These are phyloP conservation scores for Ectemnius cavifrons DNA, from an alignment of 2,888 invertebrate species.

Conservation along the genomic window DNA sequence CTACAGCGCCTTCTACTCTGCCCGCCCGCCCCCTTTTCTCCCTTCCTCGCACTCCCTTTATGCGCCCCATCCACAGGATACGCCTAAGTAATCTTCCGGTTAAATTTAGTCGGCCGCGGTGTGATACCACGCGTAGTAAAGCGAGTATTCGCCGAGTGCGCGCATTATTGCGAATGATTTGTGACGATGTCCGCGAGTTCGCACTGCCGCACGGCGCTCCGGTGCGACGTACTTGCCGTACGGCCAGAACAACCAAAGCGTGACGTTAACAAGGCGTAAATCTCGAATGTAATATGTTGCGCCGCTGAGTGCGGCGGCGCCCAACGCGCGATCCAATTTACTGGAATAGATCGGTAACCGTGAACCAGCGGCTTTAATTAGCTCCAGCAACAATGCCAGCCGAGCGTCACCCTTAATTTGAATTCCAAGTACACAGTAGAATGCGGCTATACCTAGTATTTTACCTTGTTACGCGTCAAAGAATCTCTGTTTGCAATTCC, in stretches of 20 bases:
- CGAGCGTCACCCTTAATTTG: slow-evolving; percentile 27
- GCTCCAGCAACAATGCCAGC: slow-evolving; percentile 39
- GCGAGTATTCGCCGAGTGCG: slow-evolving; percentile 25
- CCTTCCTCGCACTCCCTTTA: not conserved
- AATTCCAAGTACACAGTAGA: too few relatives aligned
- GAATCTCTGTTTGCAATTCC: slow-evolving; percentile 27
- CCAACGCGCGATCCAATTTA: slow-evolving; percentile 49
- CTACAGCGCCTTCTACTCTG: slow-evolving; percentile 21
- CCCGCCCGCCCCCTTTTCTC: not conserved
- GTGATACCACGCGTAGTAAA: slow-evolving; percentile 36
- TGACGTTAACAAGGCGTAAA: slow-evolving; percentile 65
- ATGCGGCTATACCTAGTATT: not conserved
- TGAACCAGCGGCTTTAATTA: slow-evolving; percentile 58
- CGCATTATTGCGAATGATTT: slow-evolving; percentile 63
- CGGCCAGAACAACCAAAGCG: slow-evolving; percentile 50
- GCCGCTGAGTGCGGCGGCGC: slow-evolving; percentile 29
- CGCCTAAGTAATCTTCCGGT: slow-evolving; percentile 41
- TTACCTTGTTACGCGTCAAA: slow-evolving; percentile 30
- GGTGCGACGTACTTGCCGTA: slow-evolving; percentile 10
- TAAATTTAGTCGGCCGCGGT: slow-evolving; percentile 57
- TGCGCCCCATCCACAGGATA: not conserved
- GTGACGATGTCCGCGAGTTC: slow-evolving; percentile 51
- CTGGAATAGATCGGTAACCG: slow-evolving; percentile 51
- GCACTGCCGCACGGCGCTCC: not conserved
- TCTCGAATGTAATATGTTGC: slow-evolving; percentile 56